Base-by-base conservation (phyloP, 2,797 vertebrate genomes). In the Labeo calbasu region DNA sequence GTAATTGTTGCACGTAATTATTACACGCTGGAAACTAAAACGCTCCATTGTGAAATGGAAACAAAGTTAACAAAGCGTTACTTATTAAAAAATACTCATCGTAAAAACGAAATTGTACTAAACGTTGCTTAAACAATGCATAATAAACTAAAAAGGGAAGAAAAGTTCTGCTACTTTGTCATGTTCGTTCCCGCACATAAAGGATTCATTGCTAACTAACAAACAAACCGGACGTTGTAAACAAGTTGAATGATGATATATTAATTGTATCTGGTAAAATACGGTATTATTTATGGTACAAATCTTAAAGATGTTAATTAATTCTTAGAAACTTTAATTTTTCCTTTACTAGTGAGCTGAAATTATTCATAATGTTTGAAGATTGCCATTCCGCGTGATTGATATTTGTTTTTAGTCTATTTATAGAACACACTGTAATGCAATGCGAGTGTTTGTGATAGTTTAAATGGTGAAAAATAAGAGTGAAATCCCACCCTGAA, bases 401-500 rank as follows among this genome's bases (percentile, higher is more conserved):
- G 48, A n/a, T 0, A 23, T 53, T 76, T 9, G 19, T 40, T 75
- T 82, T 65, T 51, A 21, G 14, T n/a, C 13, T 65, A 36, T 61
- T 81, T 51, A 48, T 17, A 50, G 57, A 63, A 25, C 40, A 19
- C 40, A 4, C 10, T 14, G 40, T 11, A 9, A 63, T 1, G 17
- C 36, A 17, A 11, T 1, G 8, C 7, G 46, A 51, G n/a, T 46
- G 50, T 46, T 53, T 23, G 48, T 50, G 11, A 43, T 19, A 32
- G 23, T 77, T 51, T 83, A 83, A 59, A 73, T 40, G 46, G 8
- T 48, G 28, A 63, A 65, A 82, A 75, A 61, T 28, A 71, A 19
- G 73, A 59, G 75, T 15, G 65, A 84, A 84, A 71, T 70, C 87
- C 81, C 84, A 87, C 84, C 90, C 87, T 72, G 75, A 89, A 88